Conservation (phyloP, 2,113 vertebrate genomes). For the Cinclus mexicanus region DNA sequence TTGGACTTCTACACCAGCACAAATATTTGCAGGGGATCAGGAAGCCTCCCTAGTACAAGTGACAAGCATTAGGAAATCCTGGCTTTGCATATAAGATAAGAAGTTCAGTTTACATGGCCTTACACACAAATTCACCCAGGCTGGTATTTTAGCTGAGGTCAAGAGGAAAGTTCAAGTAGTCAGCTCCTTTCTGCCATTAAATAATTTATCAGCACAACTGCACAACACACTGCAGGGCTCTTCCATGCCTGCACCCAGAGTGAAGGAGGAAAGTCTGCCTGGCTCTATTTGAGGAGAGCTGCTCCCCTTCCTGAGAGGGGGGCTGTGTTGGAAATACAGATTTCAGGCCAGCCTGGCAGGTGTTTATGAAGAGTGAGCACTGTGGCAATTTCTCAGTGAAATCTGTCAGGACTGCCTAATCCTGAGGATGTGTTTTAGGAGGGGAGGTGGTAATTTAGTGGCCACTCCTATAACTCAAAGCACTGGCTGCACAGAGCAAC, state of each 20-base stretch:
- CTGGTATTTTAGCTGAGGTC: not conserved
- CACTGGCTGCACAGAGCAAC: not conserved
- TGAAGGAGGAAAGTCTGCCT: not conserved
- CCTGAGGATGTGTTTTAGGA: not conserved
- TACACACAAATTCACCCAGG: not conserved
- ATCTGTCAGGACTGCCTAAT: not conserved
- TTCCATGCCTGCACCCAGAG: not conserved
- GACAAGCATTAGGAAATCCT: not conserved
- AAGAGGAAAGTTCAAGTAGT: not conserved
- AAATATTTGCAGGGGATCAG: not conserved
- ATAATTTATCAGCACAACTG: not conserved
- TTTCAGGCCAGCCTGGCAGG: not conserved
- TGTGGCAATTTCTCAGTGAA: not conserved
- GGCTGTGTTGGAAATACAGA: not conserved
- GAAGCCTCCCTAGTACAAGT: fast-evolving
- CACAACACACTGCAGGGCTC: not conserved
- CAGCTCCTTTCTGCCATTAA: not conserved
- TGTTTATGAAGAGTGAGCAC: not conserved
- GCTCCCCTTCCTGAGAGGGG: not conserved
- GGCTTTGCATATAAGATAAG: not conserved
- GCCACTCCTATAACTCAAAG: not conserved
- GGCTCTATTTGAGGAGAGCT: not conserved
- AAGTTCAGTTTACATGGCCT: not conserved
- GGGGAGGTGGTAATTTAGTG: not conserved
- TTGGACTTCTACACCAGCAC: not conserved